Evolutionary conservation across 2,113 vertebrate genomes (phyloP), one percentile per base, ranked within the genome.

Genomic region (Orycteropus afer): DNA sequence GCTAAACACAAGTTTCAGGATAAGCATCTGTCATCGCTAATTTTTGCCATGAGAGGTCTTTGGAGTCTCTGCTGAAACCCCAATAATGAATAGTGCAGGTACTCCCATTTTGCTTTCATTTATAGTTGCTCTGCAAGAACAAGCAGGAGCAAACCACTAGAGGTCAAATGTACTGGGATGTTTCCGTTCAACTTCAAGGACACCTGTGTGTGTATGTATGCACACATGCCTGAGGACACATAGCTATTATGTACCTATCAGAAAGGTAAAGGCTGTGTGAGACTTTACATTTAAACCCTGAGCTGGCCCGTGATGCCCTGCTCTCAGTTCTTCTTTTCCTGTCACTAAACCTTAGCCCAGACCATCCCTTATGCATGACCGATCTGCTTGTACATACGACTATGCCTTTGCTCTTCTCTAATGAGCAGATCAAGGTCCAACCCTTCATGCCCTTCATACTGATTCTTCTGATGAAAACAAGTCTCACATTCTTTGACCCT

Each of bases 371-470:
- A 53, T 2, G 61, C 81, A 17, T 57, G 55, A 89, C 73, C 42
- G 34, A 53, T 55, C 22, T 42, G 10, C 37, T 61, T 40, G 17
- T 93, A 47, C 74, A 79, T 34, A 79, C 45, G 45, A 88, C 45
- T 67, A 42, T 71, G 85, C 20, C 63, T 96, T 89, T 92, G 49
- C 59, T 90, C 80, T 92, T 61, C 34, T 88, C 73, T 63, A 79
- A 79, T 94, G 49, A 95, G 73, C 12, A 88, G 96, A 63, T 90
- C 88, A 90, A 96, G 78, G 42, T 89, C 78, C 73, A 94, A 29
- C 40, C 10, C 57, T 84, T 73, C 10, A 37, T 47, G 34, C 17
- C 40, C 74, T 55, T 78, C 5, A 4, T 57, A 61, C 69, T 2
- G 49, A 94, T 40, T 73, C 42, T 93, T 63, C 73, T 74, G 29